Evolutionary conservation across 1,140 invertebrate genomes (phyloP).

Genomic region (Mya arenaria): DNA sequence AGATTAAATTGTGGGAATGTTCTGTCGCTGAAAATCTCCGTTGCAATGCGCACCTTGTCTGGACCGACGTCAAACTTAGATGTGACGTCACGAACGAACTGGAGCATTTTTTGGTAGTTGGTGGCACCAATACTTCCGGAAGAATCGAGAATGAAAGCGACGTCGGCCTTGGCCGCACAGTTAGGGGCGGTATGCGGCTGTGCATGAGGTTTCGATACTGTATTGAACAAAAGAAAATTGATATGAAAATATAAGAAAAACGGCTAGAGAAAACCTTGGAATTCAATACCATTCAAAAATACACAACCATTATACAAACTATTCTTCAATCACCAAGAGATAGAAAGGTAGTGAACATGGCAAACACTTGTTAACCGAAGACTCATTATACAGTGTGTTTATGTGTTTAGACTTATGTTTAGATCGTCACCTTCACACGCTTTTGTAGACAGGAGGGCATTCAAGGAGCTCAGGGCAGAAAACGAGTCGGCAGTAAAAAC

Average conservation of each 20-base stretch:
- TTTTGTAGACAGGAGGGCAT: constrained; percentile 66
- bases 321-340: too few relatives aligned
- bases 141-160: constrained; percentile 69
- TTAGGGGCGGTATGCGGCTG: not conserved
- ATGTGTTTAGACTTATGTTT: too few relatives aligned
- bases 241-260: too few relatives aligned
- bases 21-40: constrained; percentile 63
- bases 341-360: too few relatives aligned
- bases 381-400: too few relatives aligned
- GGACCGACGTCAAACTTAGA: constrained; percentile 62
- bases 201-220: not conserved
- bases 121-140: constrained; percentile 64
- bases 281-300: too few relatives aligned
- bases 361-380: too few relatives aligned
- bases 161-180: constrained; percentile 60
- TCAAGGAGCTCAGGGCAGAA: constrained; percentile 70
- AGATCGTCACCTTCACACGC: constrained; percentile 69
- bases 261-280: too few relatives aligned
- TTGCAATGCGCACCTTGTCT: constrained; percentile 63
- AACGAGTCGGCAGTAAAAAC: constrained; percentile 73
- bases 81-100: constrained; percentile 61
- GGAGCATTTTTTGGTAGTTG: constrained; percentile 69
- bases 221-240: too few relatives aligned
- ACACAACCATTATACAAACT: too few relatives aligned
- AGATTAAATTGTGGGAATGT: constrained; percentile 63